A percentile compares a stretch with the other conserved stretches of the same genome.
Conservation (phyloP, 1,140 invertebrate genomes). For the Platorchestia sp. region DNA sequence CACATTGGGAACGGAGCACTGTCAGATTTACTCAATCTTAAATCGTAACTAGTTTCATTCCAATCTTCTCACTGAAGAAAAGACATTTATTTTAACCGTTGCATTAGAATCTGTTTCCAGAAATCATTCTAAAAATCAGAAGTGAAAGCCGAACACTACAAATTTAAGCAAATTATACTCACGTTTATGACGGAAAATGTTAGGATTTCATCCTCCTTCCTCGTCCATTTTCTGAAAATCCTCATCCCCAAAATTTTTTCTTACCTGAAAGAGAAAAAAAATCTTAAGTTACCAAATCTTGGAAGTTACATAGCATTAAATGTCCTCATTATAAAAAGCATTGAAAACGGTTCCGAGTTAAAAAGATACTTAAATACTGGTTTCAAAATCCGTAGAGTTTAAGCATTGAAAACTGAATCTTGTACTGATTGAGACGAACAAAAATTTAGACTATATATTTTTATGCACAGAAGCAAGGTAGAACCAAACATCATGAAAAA, state of each 20-base stretch:
- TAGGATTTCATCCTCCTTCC: not conserved
- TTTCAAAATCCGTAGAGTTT: constrained; percentile 10
- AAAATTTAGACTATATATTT: not conserved
- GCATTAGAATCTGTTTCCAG: not conserved
- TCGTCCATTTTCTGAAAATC: not conserved
- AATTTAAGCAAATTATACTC: not conserved
- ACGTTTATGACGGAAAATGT: not conserved
- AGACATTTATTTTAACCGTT: not conserved
- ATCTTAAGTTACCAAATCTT: not conserved
- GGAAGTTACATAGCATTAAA: too few relatives aligned
- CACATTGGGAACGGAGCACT: too few relatives aligned
- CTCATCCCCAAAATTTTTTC: not conserved
- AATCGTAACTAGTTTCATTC: too few relatives aligned
- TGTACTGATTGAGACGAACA: not conserved
- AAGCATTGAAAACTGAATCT: not conserved
- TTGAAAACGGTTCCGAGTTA: not conserved
- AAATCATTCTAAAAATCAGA: not conserved
- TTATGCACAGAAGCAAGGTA: not conserved
- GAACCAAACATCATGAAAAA: not conserved
- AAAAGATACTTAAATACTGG: not conserved
- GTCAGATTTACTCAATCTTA: too few relatives aligned
- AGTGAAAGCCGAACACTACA: not conserved
- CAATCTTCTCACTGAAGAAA: too few relatives aligned
- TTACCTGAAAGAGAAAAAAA: not conserved
- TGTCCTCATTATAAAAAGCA: not conserved